Percentiles rank a stretch among this genome's conserved stretches.
Evolutionary conservation across 2,888 invertebrate species (phyloP).

Genomic region (Chalcis sispes): DNA sequence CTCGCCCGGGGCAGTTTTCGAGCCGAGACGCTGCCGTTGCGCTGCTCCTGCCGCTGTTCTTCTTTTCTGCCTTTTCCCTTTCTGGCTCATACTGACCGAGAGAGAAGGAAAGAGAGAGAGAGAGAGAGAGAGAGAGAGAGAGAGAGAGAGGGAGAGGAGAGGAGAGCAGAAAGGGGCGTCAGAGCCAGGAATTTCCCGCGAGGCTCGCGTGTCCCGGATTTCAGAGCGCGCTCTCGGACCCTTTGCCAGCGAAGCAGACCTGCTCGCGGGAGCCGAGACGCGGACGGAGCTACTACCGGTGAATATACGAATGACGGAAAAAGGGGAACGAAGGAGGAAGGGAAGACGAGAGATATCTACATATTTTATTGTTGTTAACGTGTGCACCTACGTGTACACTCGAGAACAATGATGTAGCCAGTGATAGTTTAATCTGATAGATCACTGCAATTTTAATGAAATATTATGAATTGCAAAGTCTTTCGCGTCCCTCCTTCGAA

Average conservation of each 20-base stretch:
- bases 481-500: too few species aligned
- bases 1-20: constrained; percentile 16
- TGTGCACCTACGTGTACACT: background rate
- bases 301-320: background rate
- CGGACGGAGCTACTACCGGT: background rate
- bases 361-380: constrained; percentile 61
- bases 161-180: constrained; percentile 58
- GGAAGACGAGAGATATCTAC: background rate
- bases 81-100: constrained; percentile 54
- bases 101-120: constrained; percentile 60
- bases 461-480: too few species aligned
- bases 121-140: constrained; percentile 58
- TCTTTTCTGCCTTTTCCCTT: constrained; percentile 51
- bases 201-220: constrained; percentile 75
- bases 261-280: constrained; percentile 57
- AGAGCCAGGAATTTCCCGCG: constrained; percentile 73
- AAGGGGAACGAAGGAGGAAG: background rate
- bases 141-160: constrained; percentile 57
- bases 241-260: too few species aligned
- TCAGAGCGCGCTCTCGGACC: constrained; percentile 52
- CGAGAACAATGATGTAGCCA: background rate
- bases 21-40: constrained; percentile 21
- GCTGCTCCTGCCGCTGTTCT: constrained; percentile 35
- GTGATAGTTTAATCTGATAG: background rate
- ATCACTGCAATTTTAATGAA: too few species aligned